Evolutionary conservation across 2,113 vertebrate species (phyloP).

Genomic region (Mungos mungo): DNA sequence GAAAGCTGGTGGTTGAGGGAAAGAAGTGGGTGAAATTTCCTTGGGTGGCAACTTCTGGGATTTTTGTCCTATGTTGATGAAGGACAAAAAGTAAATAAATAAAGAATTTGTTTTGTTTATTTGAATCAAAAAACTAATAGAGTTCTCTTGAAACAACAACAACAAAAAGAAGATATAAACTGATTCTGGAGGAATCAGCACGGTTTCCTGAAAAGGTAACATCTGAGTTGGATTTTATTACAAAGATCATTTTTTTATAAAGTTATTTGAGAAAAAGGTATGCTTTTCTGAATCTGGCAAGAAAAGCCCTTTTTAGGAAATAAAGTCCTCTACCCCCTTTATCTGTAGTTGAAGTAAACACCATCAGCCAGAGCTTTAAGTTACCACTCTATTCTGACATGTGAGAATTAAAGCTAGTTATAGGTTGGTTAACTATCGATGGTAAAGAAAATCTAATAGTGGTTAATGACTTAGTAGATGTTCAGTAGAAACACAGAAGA

Average conservation of each 20-base stretch:
- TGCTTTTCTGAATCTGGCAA: background rate
- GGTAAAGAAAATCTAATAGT: background rate
- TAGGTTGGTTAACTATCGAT: background rate
- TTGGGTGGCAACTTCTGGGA: background rate
- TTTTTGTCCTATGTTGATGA: background rate
- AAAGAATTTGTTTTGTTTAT: too few species aligned
- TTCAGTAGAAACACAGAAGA: background rate
- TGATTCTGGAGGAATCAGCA: background rate
- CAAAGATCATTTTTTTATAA: background rate
- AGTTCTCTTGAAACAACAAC: background rate
- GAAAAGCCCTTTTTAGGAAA: background rate
- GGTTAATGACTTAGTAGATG: background rate
- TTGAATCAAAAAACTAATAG: background rate
- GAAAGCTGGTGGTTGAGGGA: background rate
- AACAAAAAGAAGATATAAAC: background rate
- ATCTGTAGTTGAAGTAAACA: background rate
- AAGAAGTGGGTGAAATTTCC: background rate
- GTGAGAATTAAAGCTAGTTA: background rate
- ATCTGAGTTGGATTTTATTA: background rate
- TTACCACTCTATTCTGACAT: background rate
- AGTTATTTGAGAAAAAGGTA: background rate
- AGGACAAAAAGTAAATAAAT: too few species aligned
- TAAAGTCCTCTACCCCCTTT: background rate
- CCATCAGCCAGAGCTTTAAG: background rate
- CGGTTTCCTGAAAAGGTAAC: background rate